These are phyloP conservation scores for Acanthisitta chloris DNA, from an alignment of 2,113 vertebrate species.

Conservation along the genomic window DNA sequence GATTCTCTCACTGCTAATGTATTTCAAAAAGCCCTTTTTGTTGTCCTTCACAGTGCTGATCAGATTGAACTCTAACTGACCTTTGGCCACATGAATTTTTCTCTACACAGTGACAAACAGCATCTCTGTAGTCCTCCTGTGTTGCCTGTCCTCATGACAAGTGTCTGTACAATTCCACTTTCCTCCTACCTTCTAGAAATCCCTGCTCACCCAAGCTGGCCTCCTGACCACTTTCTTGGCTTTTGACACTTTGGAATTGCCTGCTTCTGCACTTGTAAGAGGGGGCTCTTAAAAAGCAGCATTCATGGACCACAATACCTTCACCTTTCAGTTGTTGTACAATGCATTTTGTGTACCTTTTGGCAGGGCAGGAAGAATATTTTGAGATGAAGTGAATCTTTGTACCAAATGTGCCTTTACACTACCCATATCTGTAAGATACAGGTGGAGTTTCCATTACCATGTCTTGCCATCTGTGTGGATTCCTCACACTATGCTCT, in stretches of 20 bases:
- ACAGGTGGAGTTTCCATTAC: not conserved
- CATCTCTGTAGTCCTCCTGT: not conserved
- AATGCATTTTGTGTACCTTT: too few relatives aligned
- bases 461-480: not conserved
- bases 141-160: not conserved
- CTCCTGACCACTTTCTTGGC: not conserved
- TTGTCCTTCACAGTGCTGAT: too few relatives aligned
- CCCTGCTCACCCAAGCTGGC: not conserved
- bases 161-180: not conserved
- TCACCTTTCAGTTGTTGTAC: too few relatives aligned
- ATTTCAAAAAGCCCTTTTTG: not conserved
- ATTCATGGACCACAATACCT: not conserved
- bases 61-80: not conserved
- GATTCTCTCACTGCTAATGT: not conserved
- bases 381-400: not conserved
- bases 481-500: not conserved
- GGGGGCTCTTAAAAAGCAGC: not conserved
- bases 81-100: not conserved
- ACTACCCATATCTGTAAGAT: not conserved
- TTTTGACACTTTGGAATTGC: not conserved
- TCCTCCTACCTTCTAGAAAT: not conserved
- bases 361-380: not conserved
- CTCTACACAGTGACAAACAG: not conserved
- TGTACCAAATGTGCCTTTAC: rapidly evolving
- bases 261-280: not conserved